Conservation (phyloP, 1,140 invertebrate species). For the Euschistus heros region DNA sequence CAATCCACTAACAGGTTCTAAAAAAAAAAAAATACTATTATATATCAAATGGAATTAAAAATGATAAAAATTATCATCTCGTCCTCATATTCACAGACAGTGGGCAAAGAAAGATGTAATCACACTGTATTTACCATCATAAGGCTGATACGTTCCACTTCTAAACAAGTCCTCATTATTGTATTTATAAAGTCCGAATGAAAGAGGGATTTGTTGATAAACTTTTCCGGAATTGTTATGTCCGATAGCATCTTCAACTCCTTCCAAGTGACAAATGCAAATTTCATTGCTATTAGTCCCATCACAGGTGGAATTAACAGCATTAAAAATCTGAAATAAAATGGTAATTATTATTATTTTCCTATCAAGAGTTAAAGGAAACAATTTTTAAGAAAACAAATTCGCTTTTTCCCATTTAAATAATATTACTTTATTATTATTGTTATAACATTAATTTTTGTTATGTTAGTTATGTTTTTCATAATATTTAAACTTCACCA, state of each 20-base stretch:
- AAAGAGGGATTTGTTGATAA: not conserved
- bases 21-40: not conserved
- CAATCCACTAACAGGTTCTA: not conserved
- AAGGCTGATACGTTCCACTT: not conserved
- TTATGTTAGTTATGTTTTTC: too few species aligned
- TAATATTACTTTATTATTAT: too few species aligned
- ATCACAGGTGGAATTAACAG: slow-evolving; percentile 1
- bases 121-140: not conserved
- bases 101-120: too few species aligned
- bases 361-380: too few species aligned
- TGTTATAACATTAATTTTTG: too few species aligned
- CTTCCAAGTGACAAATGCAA: not conserved
- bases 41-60: not conserved
- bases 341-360: too few species aligned
- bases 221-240: too few species aligned
- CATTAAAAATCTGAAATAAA: not conserved
- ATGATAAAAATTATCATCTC: not conserved
- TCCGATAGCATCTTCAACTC: not conserved
- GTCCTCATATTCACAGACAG: not conserved
- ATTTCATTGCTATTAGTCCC: not conserved
- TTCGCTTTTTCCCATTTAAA: too few species aligned
- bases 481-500: too few species aligned
- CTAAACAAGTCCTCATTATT: not conserved
- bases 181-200: not conserved
- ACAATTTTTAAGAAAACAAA: too few species aligned